phyloP scores from a whole-genome alignment of 2,113 vertebrate species.

The Heloderma charlesbogerti region DNA sequence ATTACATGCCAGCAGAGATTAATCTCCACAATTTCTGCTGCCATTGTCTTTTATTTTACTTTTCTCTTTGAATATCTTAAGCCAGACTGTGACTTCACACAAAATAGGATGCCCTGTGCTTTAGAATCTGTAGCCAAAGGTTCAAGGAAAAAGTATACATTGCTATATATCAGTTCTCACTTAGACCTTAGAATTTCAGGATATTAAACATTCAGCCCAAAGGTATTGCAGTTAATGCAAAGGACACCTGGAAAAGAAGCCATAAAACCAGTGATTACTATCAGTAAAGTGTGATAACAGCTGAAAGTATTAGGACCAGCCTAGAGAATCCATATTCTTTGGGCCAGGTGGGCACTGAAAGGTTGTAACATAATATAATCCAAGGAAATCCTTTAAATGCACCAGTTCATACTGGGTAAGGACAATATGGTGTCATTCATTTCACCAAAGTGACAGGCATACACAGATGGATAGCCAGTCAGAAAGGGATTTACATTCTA shows the following conservation, averaged over 20 bases:
- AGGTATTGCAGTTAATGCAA: conserved; percentile 56
- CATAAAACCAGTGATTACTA: conserved; percentile 58
- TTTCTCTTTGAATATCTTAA: conserved; percentile 45
- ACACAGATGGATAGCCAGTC: conserved; percentile 34
- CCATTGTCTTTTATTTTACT: conserved; percentile 52
- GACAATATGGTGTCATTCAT: conserved; percentile 42
- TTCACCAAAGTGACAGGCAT: conserved; percentile 63
- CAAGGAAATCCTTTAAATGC: conserved; percentile 57
- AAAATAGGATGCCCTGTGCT: conserved; percentile 48
- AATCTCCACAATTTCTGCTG: conserved; percentile 45
- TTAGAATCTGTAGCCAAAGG: conserved; percentile 66
- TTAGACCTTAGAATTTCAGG: conserved; percentile 66
- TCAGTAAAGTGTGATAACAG: conserved; percentile 62
- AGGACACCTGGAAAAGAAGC: conserved; percentile 66
- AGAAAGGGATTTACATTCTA: conserved; percentile 20
- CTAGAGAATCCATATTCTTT: conserved; percentile 46
- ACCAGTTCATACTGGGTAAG: conserved; percentile 59
- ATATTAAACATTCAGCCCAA: conserved; percentile 70
- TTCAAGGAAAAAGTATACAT: conserved; percentile 59
- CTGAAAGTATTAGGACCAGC: conserved; percentile 55
- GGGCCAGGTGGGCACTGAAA: conserved; percentile 10
- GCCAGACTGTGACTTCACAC: conserved; percentile 59
- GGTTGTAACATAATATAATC: conserved; percentile 55
- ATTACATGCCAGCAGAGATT: conserved; percentile 59
- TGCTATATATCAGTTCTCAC: conserved; percentile 62